Evolutionary conservation across 2,888 invertebrate genomes (phyloP), one percentile per base, ranked within the genome.

Genomic region (Ichneumon xanthorius): DNA sequence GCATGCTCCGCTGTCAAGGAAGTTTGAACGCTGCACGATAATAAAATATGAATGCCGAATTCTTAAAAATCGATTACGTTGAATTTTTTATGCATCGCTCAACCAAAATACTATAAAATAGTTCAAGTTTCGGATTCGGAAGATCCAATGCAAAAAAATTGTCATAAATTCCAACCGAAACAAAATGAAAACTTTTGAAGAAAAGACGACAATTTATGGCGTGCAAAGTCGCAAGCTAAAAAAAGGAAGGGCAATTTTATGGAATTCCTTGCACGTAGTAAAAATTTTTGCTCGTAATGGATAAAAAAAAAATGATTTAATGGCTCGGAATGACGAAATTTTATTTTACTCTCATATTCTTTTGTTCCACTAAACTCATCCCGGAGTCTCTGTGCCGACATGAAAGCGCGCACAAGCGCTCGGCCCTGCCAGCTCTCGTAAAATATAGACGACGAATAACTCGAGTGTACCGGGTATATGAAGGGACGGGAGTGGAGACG

Each of bases 391-490:
- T 22, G 22, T 19, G 55, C 11, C 55, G 6, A 72, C 72, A 33
- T 11, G 33, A 71, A 53, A n/a, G 22, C 37, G 19, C 33, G 61
- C 26, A 33, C 16, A 45, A 70, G 65, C n/a, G 48, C 26, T 19
- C 40, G 26, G 11, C 14, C 33, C 53, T n/a, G 58, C 50, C 65
- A 33, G 33, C n/a, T 55, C 26, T 55, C 68, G 48, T 78, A 78
- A 68, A 58, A 78, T 68, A 78, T 78, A 78, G 26, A 67, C 45
- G 77, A 68, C 68, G 77, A 67, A 78, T 78, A 68, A 68, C 48
- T 68, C 68, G 26, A 72, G 50, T 53, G 50, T 40, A 68, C 37
- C 4, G 45, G 45, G 53, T 16, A 33, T 76, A 61, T 26, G 55
- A 50, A 26, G 30, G 45, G 26, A 37, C 33, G n/a, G 37, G 19